Evolutionary conservation across 1,140 invertebrate genomes (phyloP).

Genomic region (Phortica variegata): DNA sequence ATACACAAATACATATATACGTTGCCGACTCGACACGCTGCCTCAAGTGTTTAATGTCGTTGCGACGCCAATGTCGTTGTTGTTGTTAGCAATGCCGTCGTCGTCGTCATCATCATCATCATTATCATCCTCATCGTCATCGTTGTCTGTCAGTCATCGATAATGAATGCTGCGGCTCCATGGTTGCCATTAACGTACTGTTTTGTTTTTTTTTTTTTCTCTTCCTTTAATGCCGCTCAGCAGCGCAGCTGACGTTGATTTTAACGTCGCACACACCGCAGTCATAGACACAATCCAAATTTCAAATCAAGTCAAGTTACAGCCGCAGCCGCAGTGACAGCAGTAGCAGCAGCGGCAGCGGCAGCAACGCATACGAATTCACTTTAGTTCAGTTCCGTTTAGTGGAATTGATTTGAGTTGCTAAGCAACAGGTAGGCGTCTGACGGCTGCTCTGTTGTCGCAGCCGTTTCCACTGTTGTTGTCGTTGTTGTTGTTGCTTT

Average conservation of each 20-base stretch:
- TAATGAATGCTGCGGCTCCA: slow-evolving; percentile 8
- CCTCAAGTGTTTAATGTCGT: too few relatives aligned
- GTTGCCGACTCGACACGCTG: too few relatives aligned
- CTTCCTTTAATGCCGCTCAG: slow-evolving; percentile 17
- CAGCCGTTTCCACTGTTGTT: neutral
- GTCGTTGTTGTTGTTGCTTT: too few relatives aligned
- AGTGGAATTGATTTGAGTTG: neutral
- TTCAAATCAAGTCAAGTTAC: too few relatives aligned
- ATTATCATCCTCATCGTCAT: too few relatives aligned
- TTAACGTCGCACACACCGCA: too few relatives aligned
- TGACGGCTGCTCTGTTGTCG: neutral
- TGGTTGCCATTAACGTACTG: slow-evolving; percentile 5
- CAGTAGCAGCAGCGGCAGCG: neutral
- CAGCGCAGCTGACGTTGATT: slow-evolving; percentile 18
- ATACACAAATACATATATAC: too few relatives aligned
- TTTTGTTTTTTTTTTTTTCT: slow-evolving; percentile 16
- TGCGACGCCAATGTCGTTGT: too few relatives aligned
- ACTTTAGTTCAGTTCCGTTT: neutral
- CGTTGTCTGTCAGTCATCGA: slow-evolving; percentile 5
- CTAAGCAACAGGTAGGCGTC: slow-evolving; percentile 14
- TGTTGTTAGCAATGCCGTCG: too few relatives aligned
- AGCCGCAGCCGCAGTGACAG: neutral
- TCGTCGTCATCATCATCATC: too few relatives aligned
- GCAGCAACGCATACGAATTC: neutral
- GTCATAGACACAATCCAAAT: too few relatives aligned